Base-by-base conservation (phyloP, 1,140 invertebrate genomes). In the Hestina assimilis region DNA sequence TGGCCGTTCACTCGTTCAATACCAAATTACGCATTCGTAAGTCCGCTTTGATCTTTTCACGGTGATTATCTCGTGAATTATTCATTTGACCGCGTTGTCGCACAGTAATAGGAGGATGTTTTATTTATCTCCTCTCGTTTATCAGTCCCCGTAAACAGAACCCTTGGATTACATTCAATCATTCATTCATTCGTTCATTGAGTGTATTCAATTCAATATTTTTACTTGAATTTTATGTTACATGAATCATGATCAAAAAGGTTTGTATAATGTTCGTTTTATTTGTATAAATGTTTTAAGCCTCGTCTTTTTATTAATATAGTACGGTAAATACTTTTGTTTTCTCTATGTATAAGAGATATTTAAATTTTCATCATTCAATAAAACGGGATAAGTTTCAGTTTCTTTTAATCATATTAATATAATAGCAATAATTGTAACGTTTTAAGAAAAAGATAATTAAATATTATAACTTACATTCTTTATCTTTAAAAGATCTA, bases 1-100 rank as follows among this genome's bases (percentile, higher is more conserved):
- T 8, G 23, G n/a, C 11, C 19, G 20, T 47, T 31, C 45, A 29
- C 29, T 46, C 43, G 14, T 46, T 47, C 45, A 55, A 66, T 46
- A 51, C 55, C 26, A 53, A 58, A 64, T 57, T 59, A 64, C 59
- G 53, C 59, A 53, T 64, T 60, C 53, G 45, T 28, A 51, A 48
- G 41, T 54, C 35, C 42, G 35, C 60, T 74, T 72, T 72, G 66
- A 72, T 69, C 59, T 64, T 64, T 63, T 56, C 61, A 60, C 54
- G 57, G 57, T 56, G 59, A 72, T 74, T 74, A 71, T 71, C 43
- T 47, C 21, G 15, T 64, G 72, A 69, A 68, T 71, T 47, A 74
- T 74, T 72, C 69, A 74, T 62, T 24, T 29, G 52, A 35, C 63
- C 58, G 53, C 57, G 48, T 50, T 26, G 61, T 59, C 56, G 50